Base-by-base conservation (phyloP, 1,140 invertebrate genomes). In the Drosophila triauraria region DNA sequence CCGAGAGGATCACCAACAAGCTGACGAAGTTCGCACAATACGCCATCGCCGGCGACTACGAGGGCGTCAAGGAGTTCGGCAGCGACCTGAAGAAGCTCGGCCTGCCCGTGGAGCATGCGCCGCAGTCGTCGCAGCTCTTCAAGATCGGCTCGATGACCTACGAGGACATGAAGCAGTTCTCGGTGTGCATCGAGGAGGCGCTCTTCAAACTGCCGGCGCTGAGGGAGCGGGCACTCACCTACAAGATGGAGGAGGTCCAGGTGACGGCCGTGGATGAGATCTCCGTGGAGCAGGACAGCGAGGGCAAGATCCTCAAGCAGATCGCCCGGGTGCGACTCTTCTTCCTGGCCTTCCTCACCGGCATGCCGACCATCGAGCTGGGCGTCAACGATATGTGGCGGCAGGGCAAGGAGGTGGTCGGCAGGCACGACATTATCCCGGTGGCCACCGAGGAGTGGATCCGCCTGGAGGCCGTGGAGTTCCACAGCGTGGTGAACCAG, bases 391-490 rank as follows among this genome's bases (percentile, higher is more conserved):
- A 99, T 93, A 96, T 99, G 94, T 95, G 97, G 92, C 94, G 99
- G 9, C 98, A 99, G 94, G 99, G 99, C 9, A 98, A 98, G 94
- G 99, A 99, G 95, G 98, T 99, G 15, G 99, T 99, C 0, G 98
- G 99, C 1, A 94, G 99, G 17, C 98, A 99, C 93, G 99, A 99
- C 93, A 99, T 99, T 91, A 99, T 99, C 86, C 99, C 99, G 9
- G 98, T 99, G 35, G 97, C 98, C 62, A 99, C 99, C 0, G 99
- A 99, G 93, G 98, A 99, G 93, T 99, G 99, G 99, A 99, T 99
- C 83, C 95, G 97, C 47, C 95, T 99, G 6, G 98, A 99, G 94
- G 95, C 96, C 25, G 95, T 97, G 0, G 98, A 99, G 93, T 99
- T 99, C 93, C 98, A 99, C 93, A 96, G 96, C 42, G 98, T 97